Evolutionary conservation across 2,797 vertebrate genomes (phyloP).

Genomic region (Trichosurus vulpecula): DNA sequence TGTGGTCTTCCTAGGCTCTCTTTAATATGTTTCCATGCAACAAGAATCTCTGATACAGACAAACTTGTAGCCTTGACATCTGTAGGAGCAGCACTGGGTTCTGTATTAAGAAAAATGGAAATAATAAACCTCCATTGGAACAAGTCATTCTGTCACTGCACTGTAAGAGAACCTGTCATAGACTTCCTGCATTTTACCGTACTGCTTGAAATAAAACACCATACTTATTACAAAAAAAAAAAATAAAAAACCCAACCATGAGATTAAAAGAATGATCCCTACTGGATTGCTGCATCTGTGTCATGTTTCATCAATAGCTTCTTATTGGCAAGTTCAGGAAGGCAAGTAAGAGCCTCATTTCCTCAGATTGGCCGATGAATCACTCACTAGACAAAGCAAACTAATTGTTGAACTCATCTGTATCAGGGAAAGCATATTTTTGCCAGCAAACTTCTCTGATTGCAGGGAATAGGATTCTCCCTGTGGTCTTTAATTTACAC

Average conservation of each 20-base stretch:
- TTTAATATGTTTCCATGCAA: conserved; percentile 92
- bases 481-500: not conserved
- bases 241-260: conserved; percentile 69
- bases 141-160: conserved; percentile 69
- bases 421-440: not conserved
- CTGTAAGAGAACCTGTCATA: conserved; percentile 42
- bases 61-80: conserved; percentile 92
- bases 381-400: not conserved
- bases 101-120: conserved; percentile 86
- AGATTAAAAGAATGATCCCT: conserved; percentile 66
- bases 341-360: conserved; percentile 36
- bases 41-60: conserved; percentile 94
- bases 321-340: conserved; percentile 30
- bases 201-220: conserved; percentile 61
- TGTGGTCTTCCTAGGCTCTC: conserved; percentile 94
- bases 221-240: conserved; percentile 49
- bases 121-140: conserved; percentile 71
- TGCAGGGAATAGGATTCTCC: not conserved
- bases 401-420: not conserved
- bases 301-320: conserved; percentile 58
- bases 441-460: not conserved
- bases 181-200: conserved; percentile 65
- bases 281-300: conserved; percentile 61
- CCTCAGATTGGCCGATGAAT: not conserved
- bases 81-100: conserved; percentile 93